phyloP scores from a whole-genome alignment of 2,113 vertebrate genomes.

The Pipra filicauda region DNA sequence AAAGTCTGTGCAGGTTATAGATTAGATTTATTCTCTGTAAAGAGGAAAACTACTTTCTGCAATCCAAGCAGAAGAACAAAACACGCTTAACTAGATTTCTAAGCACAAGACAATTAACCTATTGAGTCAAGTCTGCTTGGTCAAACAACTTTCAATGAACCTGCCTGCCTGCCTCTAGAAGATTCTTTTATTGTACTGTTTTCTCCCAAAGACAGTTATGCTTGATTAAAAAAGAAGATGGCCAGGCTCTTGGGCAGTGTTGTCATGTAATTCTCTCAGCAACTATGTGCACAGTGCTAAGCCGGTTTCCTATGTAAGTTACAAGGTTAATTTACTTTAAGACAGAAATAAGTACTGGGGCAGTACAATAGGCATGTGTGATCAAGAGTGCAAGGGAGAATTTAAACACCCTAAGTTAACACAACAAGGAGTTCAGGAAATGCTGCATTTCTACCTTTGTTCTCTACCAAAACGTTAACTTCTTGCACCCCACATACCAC shows the following conservation, averaged over 20 bases:
- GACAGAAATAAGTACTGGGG: neutral
- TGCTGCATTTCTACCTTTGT: neutral
- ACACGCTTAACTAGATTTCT: neutral
- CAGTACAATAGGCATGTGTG: rapidly evolving
- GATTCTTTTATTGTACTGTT: neutral
- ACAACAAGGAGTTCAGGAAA: neutral
- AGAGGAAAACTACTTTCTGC: neutral
- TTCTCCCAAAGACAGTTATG: neutral
- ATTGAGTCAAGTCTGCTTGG: neutral
- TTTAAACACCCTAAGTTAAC: neutral
- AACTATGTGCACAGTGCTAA: neutral
- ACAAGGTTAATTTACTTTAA: neutral
- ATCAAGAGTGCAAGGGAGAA: neutral
- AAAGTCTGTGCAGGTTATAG: neutral
- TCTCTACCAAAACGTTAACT: neutral
- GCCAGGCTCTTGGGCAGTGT: neutral
- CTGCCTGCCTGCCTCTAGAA: neutral
- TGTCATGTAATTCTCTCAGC: neutral
- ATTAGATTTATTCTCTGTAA: neutral
- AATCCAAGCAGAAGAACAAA: neutral
- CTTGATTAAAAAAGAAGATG: neutral
- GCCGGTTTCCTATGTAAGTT: neutral
- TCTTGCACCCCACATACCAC: neutral
- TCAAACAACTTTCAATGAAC: neutral
- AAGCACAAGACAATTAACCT: neutral